Evolutionary conservation across 2,888 invertebrate species (phyloP).

Genomic region (Cephus sareptanus): DNA sequence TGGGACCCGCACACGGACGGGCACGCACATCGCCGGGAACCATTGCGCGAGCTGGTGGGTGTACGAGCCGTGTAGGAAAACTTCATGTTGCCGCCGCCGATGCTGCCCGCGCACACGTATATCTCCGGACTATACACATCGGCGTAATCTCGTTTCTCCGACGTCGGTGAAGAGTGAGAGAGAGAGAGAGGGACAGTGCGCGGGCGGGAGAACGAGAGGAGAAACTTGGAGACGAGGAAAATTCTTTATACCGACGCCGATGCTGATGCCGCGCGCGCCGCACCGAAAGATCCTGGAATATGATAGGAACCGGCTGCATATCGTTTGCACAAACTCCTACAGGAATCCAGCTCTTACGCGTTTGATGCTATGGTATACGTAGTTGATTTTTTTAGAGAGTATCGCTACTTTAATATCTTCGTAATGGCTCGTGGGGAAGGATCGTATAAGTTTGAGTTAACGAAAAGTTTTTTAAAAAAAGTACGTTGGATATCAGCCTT

Average conservation of each 20-base stretch:
- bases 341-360: not conserved
- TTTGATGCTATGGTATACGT: not conserved
- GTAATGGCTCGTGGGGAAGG: not conserved
- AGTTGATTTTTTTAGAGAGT: not conserved
- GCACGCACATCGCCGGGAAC: not conserved
- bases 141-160: slow-evolving; percentile 55
- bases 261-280: slow-evolving; percentile 9
- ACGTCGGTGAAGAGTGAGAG: not conserved
- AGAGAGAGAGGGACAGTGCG: slow-evolving; percentile 21
- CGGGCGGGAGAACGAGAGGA: slow-evolving; percentile 38
- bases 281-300: slow-evolving; percentile 12
- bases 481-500: not conserved
- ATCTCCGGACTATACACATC: slow-evolving; percentile 37
- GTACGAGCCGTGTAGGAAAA: slow-evolving; percentile 40
- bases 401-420: not conserved
- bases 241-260: slow-evolving; percentile 45
- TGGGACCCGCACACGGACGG: slow-evolving; percentile 42
- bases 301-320: slow-evolving; percentile 7
- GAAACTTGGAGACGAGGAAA: slow-evolving; percentile 25
- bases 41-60: slow-evolving; percentile 28
- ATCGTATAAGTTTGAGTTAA: not conserved
- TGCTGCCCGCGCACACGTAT: slow-evolving; percentile 32
- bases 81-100: slow-evolving; percentile 40
- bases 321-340: slow-evolving; percentile 2
- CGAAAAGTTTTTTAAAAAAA: not conserved